These are phyloP conservation scores for Leuctra nigra DNA, from an alignment of 2,888 invertebrate genomes.

Conservation along the genomic window DNA sequence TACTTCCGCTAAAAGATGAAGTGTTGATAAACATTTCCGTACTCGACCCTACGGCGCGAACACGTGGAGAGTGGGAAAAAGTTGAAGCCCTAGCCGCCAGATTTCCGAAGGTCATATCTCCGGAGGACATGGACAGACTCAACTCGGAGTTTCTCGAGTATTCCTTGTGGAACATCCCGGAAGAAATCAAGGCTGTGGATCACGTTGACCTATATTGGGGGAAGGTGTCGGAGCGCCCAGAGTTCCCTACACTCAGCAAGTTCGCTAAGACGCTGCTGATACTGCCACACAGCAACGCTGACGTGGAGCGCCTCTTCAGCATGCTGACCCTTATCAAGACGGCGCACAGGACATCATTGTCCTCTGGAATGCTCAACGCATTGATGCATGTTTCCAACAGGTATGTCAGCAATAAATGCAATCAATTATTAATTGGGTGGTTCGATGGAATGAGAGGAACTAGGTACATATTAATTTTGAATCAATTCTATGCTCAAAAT, in stretches of 20 bases:
- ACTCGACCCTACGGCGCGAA: background rate
- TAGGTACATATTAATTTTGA: too few relatives aligned
- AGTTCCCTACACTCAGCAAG: background rate
- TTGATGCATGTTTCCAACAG: constrained; percentile 1
- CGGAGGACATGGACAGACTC: background rate
- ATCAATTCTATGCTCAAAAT: too few relatives aligned
- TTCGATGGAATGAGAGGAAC: too few relatives aligned
- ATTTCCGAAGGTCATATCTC: constrained; percentile 4
- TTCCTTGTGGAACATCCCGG: background rate
- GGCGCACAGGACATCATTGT: background rate
- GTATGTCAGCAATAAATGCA: too few relatives aligned
- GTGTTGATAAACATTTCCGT: background rate
- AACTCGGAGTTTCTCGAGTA: background rate
- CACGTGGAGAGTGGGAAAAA: constrained; percentile 2
- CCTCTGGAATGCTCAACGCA: constrained; percentile 8
- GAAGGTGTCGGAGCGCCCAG: background rate
- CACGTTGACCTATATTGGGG: background rate
- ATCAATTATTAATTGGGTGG: too few relatives aligned
- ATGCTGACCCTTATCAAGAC: background rate
- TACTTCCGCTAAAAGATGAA: background rate
- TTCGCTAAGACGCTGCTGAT: constrained; percentile 5
- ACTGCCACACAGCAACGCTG: constrained; percentile 12
- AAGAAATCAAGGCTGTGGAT: background rate
- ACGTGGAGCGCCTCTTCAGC: constrained; percentile 6
- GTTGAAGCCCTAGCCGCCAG: background rate